Evolutionary conservation across 2,113 vertebrate genomes (phyloP).

Genomic region (Tautogolabrus adspersus): DNA sequence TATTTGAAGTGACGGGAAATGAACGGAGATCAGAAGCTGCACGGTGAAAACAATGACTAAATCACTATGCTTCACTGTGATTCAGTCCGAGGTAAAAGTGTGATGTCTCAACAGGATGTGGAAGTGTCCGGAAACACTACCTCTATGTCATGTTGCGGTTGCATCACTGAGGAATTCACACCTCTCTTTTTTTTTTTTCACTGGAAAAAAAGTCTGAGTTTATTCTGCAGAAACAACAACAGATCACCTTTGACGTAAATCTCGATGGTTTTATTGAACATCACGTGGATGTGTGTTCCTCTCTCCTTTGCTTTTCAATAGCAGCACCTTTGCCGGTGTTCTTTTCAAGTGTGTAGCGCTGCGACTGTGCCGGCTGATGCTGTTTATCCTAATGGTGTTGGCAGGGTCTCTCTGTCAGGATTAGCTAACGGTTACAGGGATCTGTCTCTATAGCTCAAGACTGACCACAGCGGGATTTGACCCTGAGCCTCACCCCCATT

Average conservation of each 20-base stretch:
- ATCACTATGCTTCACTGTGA: neutral
- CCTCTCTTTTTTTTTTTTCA: neutral
- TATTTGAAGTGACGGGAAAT: conserved; percentile 14
- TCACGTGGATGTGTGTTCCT: neutral
- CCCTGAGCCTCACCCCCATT: conserved; percentile 30
- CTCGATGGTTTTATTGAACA: neutral
- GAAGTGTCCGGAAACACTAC: neutral
- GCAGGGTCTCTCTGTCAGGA: conserved; percentile 68
- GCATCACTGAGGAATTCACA: neutral
- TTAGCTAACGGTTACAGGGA: conserved; percentile 66
- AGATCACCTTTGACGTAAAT: neutral
- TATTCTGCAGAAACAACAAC: neutral
- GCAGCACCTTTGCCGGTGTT: conserved; percentile 37
- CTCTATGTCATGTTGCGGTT: neutral
- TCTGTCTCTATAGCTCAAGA: conserved; percentile 62
- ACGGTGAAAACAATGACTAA: conserved; percentile 1
- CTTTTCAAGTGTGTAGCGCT: conserved; percentile 29
- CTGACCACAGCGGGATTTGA: conserved; percentile 56
- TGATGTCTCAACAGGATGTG: conserved; percentile 8
- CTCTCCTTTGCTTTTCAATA: conserved; percentile 2
- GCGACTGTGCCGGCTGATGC: conserved; percentile 29
- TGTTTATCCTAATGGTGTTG: conserved; percentile 74
- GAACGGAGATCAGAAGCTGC: neutral
- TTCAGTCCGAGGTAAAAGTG: neutral
- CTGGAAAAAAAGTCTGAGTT: neutral